Base-by-base conservation (phyloP, 2,113 vertebrate species). In the Colossoma macropomum region DNA sequence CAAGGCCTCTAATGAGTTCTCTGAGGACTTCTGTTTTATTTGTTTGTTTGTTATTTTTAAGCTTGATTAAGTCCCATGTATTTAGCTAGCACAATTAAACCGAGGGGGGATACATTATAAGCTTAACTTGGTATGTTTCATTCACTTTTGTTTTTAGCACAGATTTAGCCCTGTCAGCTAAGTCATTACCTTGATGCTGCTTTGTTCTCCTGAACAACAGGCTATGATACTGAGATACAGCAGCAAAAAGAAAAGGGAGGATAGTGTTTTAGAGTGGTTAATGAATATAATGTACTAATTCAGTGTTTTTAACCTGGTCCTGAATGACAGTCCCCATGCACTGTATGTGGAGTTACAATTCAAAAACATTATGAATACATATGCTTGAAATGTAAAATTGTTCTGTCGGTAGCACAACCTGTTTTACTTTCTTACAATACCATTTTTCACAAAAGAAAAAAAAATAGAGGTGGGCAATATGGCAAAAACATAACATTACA, bases 21-120 rank as follows among this genome's bases (percentile, higher is more conserved):
- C 94, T 78, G 85, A 94, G 94, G 94, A 95, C 93, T 89, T 91
- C 88, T 87, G 90, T 92, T 94, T 94, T 90, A 90, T 87, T 89
- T 90, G 93, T 94, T 92, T 93, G 91, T 93, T 94, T 93, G 94
- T 94, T 94, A 93, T 95, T 95, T 95, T 94, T 93, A 94, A 94
- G 92, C 93, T 92, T 94, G 93, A 94, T 94, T 94, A 95, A 94
- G 93, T 94, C 93, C 90, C 91, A 92, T 94, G 92, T 94, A 94
- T 94, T 94, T 94, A 93, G 90, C 84, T 84, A 92, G 90, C 91
- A 94, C 92, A 93, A 93, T 92, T 87, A 92, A 94, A 94, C 93
- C 92, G 91, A 93, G 88, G 63, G 90, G 90, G 90, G 88, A 90
- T 86, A 86, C 83, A 87, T 83, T 87, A 85, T 79, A 83, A 92